Conservation (phyloP, 2,888 invertebrate genomes). For the Coleophora flavipennella region DNA sequence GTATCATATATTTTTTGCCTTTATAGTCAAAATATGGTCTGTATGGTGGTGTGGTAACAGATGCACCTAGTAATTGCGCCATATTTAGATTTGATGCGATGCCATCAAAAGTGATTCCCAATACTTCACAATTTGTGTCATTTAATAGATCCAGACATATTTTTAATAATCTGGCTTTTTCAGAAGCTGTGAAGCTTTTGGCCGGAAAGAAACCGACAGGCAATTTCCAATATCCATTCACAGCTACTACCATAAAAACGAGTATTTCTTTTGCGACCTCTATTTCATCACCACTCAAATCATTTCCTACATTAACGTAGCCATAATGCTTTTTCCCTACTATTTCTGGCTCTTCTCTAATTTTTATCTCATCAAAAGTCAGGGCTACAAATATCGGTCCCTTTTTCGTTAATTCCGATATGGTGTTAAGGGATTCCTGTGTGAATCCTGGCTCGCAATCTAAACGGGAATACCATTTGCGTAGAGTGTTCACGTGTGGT, state of each 20-base stretch:
- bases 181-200: background rate
- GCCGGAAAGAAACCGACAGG: slow-evolving; percentile 7
- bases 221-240: slow-evolving; percentile 8
- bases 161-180: slow-evolving; percentile 5
- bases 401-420: no score
- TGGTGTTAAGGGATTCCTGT: no score
- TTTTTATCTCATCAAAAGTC: no score
- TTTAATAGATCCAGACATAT: slow-evolving; percentile 2
- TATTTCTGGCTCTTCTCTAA: background rate
- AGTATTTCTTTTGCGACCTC: slow-evolving; percentile 5
- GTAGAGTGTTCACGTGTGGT: no score
- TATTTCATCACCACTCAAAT: slow-evolving; percentile 1
- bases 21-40: slow-evolving; percentile 1
- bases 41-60: background rate
- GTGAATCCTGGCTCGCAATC: no score
- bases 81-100: slow-evolving; percentile 7
- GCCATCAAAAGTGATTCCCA: slow-evolving; percentile 9
- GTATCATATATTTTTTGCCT: background rate
- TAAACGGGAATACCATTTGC: no score
- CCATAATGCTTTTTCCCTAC: background rate
- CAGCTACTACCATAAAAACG: slow-evolving; percentile 6
- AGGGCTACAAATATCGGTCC: slow-evolving; percentile 5
- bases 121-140: background rate
- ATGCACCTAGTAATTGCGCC: slow-evolving; percentile 3
- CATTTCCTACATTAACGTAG: slow-evolving; percentile 1